Evolutionary conservation across 2,888 invertebrate genomes (phyloP), one percentile per base, ranked within the genome.

Genomic region (Willowsia nigromaculata): DNA sequence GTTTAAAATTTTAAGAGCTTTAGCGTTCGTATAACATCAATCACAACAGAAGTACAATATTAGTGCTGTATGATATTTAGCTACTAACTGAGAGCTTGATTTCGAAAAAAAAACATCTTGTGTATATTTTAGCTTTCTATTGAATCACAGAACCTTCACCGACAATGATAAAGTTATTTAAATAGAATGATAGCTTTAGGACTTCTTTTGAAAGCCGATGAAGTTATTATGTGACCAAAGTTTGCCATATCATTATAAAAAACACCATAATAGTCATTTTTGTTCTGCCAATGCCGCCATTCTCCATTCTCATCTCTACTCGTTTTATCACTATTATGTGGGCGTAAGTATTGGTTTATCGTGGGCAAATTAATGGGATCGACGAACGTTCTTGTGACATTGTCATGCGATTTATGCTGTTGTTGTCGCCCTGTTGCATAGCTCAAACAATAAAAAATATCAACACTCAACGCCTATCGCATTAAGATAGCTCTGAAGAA

Each of bases 301-400:
- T 50, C 15, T 13, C 59, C 18, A 15, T 62, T 62, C 59, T 56
- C 47, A 47, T 7, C 53, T 27, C 27, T 30, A 30, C 59, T 25
- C 27, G 30, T 30, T 62, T 27, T 62, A 30, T 62, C n/a, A n/a
- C n/a, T 62, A 62, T 15, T 15, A 13, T 62, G 59, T 62, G 30
- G 59, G 59, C 59, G 59, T 62, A 30, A 11, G 59, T 15, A 30
- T 62, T 62, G 59, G 13, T 62, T 62, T 62, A 62, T 30, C 15
- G 59, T 62, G 30, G 59, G 59, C 59, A 62, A 62, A 30, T 62
- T 62, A 30, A 62, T 62, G 59, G 59, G 9, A 62, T 62, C 13
- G 59, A 62, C 27, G 59, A 65, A 15, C 68, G 40, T 43, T 71
- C 40, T 71, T 71, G 22, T 40, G 68, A 71, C 40, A 71, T 40